These are phyloP conservation scores for Diabrotica undecimpunctata DNA, from an alignment of 1,140 invertebrate genomes.

Conservation along the genomic window DNA sequence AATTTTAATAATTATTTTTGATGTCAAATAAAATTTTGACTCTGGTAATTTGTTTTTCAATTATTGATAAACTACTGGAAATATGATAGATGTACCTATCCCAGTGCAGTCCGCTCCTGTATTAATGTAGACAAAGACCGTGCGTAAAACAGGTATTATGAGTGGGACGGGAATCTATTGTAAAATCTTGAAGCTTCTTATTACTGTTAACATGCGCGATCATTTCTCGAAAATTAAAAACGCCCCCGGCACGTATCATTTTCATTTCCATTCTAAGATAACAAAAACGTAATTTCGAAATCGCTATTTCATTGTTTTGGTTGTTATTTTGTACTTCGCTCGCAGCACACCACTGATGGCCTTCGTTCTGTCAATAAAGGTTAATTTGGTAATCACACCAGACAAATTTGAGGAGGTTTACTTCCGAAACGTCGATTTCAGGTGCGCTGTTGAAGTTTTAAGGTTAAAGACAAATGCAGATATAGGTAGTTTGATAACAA, in stretches of 20 bases:
- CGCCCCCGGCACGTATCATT: conserved; percentile 44
- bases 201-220: conserved; percentile 43
- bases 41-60: no score
- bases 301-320: conserved; percentile 43
- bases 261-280: conserved; percentile 42
- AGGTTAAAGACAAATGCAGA: no score
- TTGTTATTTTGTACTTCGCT: conserved; percentile 33
- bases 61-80: no score
- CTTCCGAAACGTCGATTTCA: no score
- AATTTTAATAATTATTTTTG: no score
- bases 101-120: conserved; percentile 5
- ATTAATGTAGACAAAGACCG: conserved; percentile 22
- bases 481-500: no score
- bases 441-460: no score
- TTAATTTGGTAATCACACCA: no score
- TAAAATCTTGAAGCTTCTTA: conserved; percentile 40
- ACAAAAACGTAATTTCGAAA: conserved; percentile 45
- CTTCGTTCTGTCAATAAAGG: no score
- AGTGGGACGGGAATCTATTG: conserved; percentile 25
- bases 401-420: no score
- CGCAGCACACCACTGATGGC: not conserved
- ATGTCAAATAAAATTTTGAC: no score
- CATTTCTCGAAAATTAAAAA: conserved; percentile 48
- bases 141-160: conserved; percentile 28
- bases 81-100: no score